Evolutionary conservation across 2,888 invertebrate genomes (phyloP).

Genomic region (Itoplectis maculator): DNA sequence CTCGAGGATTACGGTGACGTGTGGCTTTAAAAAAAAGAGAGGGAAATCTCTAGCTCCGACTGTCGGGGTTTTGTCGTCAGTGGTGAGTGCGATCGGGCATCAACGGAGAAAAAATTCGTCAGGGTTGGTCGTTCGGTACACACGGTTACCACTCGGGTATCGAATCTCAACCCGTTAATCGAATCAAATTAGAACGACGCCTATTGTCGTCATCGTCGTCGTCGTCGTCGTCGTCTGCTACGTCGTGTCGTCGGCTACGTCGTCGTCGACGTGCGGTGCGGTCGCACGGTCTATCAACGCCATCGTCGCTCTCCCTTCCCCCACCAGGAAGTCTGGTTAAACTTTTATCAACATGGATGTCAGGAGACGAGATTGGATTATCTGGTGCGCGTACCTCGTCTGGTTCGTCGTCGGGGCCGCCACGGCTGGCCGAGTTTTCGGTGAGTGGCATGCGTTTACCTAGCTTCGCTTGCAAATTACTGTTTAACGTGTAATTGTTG

Average conservation of each 20-base stretch:
- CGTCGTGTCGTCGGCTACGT: slow-evolving; percentile 19
- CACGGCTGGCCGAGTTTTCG: slow-evolving; percentile 78
- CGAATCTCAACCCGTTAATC: slow-evolving; percentile 43
- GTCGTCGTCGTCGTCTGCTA: slow-evolving; percentile 42
- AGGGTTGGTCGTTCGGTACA: slow-evolving; percentile 23
- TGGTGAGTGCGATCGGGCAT: slow-evolving; percentile 20
- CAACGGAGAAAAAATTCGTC: slow-evolving; percentile 35
- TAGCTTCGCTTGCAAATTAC: slow-evolving; percentile 17
- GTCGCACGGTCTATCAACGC: slow-evolving; percentile 41
- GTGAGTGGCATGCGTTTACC: slow-evolving; percentile 72
- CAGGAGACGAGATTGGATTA: slow-evolving; percentile 78
- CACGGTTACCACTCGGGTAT: slow-evolving; percentile 23
- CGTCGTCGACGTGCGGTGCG: slow-evolving; percentile 15
- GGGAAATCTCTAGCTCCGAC: background rate
- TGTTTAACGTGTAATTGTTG: slow-evolving; percentile 1
- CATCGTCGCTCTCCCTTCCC: slow-evolving; percentile 34
- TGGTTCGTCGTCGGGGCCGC: slow-evolving; percentile 78
- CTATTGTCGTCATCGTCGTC: slow-evolving; percentile 24
- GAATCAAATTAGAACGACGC: slow-evolving; percentile 48
- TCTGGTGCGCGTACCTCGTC: slow-evolving; percentile 79
- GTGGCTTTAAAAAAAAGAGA: slow-evolving; percentile 48
- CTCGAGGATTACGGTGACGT: slow-evolving; percentile 64
- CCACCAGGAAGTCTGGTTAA: slow-evolving; percentile 65
- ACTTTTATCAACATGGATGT: slow-evolving; percentile 79
- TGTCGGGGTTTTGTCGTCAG: slow-evolving; percentile 13